Percentiles rank a stretch among this genome's conserved stretches.
phyloP scores from a whole-genome alignment of 2,113 vertebrate genomes.

The Polypterus senegalus region DNA sequence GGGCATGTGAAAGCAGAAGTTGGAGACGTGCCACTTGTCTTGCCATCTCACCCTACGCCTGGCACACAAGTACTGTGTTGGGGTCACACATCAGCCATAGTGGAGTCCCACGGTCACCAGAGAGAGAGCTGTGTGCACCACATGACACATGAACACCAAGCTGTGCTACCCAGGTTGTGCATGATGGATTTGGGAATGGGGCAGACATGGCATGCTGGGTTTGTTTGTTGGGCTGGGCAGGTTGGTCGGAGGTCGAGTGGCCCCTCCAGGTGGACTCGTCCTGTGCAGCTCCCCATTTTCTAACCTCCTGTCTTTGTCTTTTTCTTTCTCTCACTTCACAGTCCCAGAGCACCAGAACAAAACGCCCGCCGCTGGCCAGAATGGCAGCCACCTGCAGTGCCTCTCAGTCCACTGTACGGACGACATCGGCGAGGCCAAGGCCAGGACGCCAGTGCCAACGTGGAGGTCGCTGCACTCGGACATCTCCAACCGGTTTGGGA shows the following conservation, averaged over 20 bases:
- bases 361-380: slow-evolving; percentile 49
- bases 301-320: slow-evolving; percentile 10
- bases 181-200: too few species aligned
- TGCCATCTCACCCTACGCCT: too few species aligned
- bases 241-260: too few species aligned
- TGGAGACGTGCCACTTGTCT: too few species aligned
- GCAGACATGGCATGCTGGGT: too few species aligned
- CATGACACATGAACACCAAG: too few species aligned
- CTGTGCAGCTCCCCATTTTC: slow-evolving; percentile 27
- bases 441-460: slow-evolving; percentile 77
- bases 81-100: too few species aligned
- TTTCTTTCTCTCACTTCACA: slow-evolving; percentile 35
- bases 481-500: slow-evolving; percentile 95
- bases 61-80: too few species aligned
- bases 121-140: too few species aligned
- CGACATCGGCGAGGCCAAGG: slow-evolving; percentile 81
- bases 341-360: slow-evolving; percentile 81
- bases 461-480: slow-evolving; percentile 96
- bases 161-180: too few species aligned
- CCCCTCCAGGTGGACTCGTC: slow-evolving; percentile 20
- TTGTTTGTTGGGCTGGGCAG: neutral
- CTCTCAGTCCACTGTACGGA: slow-evolving; percentile 97
- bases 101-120: too few species aligned
- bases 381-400: slow-evolving; percentile 86
- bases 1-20: too few species aligned